These are phyloP conservation scores for Sesia bembeciformis DNA, from an alignment of 2,888 invertebrate species.

Conservation along the genomic window DNA sequence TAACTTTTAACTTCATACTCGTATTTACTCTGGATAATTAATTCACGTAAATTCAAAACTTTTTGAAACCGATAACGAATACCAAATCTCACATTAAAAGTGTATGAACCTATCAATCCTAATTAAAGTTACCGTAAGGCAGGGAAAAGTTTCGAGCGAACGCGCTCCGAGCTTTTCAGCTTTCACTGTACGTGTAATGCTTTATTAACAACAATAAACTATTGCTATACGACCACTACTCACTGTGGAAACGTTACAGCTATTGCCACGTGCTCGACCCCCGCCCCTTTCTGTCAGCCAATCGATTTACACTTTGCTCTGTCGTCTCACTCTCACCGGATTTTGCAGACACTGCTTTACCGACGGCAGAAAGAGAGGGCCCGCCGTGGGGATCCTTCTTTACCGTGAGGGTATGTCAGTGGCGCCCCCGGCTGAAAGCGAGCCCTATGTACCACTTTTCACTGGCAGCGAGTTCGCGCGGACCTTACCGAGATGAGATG, in stretches of 20 bases:
- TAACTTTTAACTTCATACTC: background rate
- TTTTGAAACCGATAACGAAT: background rate
- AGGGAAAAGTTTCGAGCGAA: slow-evolving; percentile 25
- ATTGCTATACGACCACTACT: slow-evolving; percentile 30
- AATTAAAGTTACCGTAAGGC: too few relatives aligned
- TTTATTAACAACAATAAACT: slow-evolving; percentile 34
- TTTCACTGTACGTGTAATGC: slow-evolving; percentile 31
- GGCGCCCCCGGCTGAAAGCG: slow-evolving; percentile 40
- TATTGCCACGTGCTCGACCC: slow-evolving; percentile 58
- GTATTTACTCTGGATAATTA: background rate
- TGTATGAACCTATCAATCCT: too few relatives aligned
- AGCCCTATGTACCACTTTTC: slow-evolving; percentile 30
- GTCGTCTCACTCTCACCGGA: slow-evolving; percentile 41
- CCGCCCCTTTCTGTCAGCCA: slow-evolving; percentile 63
- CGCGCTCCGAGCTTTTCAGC: slow-evolving; percentile 24
- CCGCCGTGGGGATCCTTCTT: slow-evolving; percentile 25
- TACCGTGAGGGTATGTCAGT: slow-evolving; percentile 26
- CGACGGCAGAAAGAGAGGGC: slow-evolving; percentile 39
- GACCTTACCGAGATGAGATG: slow-evolving; percentile 53
- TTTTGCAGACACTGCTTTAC: slow-evolving; percentile 41
- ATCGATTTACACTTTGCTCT: slow-evolving; percentile 53
- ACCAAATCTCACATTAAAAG: too few relatives aligned
- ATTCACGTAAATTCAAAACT: background rate
- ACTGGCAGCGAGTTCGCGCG: slow-evolving; percentile 32
- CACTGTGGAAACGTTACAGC: slow-evolving; percentile 30